Evolutionary conservation across 2,888 invertebrate species (phyloP), one percentile per base, ranked within the genome.

Genomic region (Drosophila pseudotakahashii): DNA sequence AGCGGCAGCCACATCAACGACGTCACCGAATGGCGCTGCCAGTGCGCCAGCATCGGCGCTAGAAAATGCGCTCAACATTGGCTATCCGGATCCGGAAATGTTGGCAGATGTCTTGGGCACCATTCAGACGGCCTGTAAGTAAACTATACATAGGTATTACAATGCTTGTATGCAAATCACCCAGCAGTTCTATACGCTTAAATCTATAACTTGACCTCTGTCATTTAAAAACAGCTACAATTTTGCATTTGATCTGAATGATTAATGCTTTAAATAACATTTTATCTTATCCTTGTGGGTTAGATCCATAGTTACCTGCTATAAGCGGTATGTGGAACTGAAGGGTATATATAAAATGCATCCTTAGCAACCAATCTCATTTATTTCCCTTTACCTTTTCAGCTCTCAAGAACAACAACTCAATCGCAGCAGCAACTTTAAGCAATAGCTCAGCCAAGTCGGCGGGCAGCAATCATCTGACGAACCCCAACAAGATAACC

Each of bases 71-170:
- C 94, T 96, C 73, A 95, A 95, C 81, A 91, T 91, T 89, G 95
- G 95, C 77, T 95, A 95, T 92, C 95, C 95, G 90, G 96, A 96
- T 92, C 94, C 95, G 32, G 95, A 95, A 88, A 94, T 96, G 90
- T 93, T 96, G 63, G 95, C 95, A 51, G 96, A 96, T 91, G 93
- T 96, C 88, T 93, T 96, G 78, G 94, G 95, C 78, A 94, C 94
- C 59, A 94, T 95, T 73, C 94, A 94, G 88, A 92, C 93, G 89
- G 92, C 92, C 87, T 94, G 92, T 92, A 88, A 90, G 89, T 84
- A 54, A 53, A 23, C 37, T 30, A 23, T 23, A 23, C 19, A 19
- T 19, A 19, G 19, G 19, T 19, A 2, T 19, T 19, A n/a, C n/a
- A n/a, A n/a, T n/a, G n/a, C n/a, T n/a, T n/a, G n/a, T n/a, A n/a